Evolutionary conservation across 2,888 invertebrate genomes (phyloP), one percentile per base, ranked within the genome.

Genomic region (Leptopilina myrica): DNA sequence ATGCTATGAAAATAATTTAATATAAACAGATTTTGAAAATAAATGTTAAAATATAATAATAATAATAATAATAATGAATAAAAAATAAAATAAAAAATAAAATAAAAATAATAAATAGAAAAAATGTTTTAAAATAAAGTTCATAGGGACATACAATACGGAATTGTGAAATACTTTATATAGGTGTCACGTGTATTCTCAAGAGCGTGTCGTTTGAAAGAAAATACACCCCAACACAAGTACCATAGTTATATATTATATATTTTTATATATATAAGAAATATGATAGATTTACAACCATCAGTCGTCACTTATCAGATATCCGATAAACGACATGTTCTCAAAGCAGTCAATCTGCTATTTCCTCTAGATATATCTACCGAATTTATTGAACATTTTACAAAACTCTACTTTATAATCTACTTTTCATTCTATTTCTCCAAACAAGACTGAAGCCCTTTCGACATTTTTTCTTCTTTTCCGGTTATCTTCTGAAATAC

Each of bases 301-400:
- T 69, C 20, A 69, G 69, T 53, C 49, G 49, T 26, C 69, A 7
- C 69, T 69, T 69, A 69, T 69, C 49, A 69, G 4, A 49, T 33
- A 33, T 49, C 20, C 49, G 69, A 43, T 49, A 14, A 69, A 67
- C 49, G 69, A 69, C 20, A 49, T 26, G 9, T 69, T 20, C 26
- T 69, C 49, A 2, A 26, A 7, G 26, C 69, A 49, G 46, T 69
- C 49, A 26, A 67, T 67, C 67, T 46, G 20, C 67, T 67, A 33
- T 33, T 43, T 67, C 62, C 12, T 20, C 11, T 49, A 49, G 46
- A 20, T 20, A 20, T 20, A 62, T 62, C 43, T 43, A 43, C n/a
- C n/a, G 43, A 40, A 43, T 40, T 65, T 65, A 65, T 65, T 40
- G 62, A 20, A 62, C 62, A 62, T 20, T 15, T 2, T 3, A 8